Base-by-base conservation (phyloP, 2,797 vertebrate species). In the Aphelocoma californica region DNA sequence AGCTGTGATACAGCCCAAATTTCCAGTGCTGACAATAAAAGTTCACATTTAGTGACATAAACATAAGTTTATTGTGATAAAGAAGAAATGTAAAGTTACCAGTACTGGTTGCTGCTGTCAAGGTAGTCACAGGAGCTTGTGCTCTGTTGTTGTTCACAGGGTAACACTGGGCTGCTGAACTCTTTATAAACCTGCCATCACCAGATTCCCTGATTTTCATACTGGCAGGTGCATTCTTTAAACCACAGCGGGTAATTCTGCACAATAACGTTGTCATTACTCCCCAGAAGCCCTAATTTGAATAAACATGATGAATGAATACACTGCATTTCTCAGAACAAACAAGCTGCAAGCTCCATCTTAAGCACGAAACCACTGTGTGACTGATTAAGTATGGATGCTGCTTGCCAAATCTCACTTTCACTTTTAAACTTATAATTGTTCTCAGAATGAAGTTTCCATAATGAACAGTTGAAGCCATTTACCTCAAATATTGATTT, bases 401-500 rank as follows among this genome's bases (percentile, higher is more conserved):
- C 73, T 87, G 92, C 88, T 91, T 96, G 96, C 94, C 96, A 96
- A 96, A 95, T 93, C 94, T 96, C 92, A 92, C 96, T 96, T 95
- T 95, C 86, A 88, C 91, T 95, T 97, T 96, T 83, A 95, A 94
- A 94, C 75, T 94, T 96, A 85, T 16, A 97, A 87, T 97, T 97
- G 96, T 95, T 96, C 92, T 96, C 84, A 80, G 90, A 95, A 83
- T 96, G 81, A 95, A 96, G 88, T 94, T 96, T 95, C 94, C 95
- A 88, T 89, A 97, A 96, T 92, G 95, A 97, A 95, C 89, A 95
- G 85, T 94, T 95, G 62, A 61, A 89, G 57, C 32, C 69, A 69
- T 96, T 97, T 97, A 95, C 97, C 97, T 97, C 96, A 96, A 97
- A 95, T 92, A 94, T 61, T 97, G 96, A 97, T 97, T 97, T 97